phyloP scores from a whole-genome alignment of 2,888 invertebrate genomes.

The Sphinx pinastri region DNA sequence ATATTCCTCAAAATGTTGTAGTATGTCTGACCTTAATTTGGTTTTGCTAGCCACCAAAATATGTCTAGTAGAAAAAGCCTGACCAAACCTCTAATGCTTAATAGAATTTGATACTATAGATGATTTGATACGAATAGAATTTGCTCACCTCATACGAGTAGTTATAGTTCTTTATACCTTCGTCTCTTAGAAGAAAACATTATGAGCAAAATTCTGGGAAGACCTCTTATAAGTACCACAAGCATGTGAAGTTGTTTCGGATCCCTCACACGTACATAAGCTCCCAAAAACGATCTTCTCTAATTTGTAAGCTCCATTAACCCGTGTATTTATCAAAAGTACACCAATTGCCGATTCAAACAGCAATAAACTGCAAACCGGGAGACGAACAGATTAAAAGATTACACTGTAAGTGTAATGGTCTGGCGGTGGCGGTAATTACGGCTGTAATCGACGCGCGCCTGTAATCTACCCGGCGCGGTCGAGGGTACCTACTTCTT shows the following conservation, averaged over 20 bases:
- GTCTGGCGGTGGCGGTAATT: conserved; percentile 39
- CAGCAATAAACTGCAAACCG: conserved; percentile 36
- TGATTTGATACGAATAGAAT: no score
- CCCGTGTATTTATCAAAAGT: conserved; percentile 9
- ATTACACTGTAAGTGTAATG: conserved; percentile 46
- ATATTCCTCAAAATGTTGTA: no score
- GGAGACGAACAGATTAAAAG: conserved; percentile 48
- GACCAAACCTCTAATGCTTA: no score
- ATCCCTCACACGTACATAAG: background rate
- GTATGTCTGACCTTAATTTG: no score
- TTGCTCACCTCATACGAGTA: no score
- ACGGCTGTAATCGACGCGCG: conserved; percentile 27
- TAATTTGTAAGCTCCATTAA: conserved; percentile 15
- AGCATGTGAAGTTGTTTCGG: background rate
- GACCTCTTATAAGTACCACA: no score
- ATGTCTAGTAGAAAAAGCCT: no score
- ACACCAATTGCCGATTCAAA: conserved; percentile 10
- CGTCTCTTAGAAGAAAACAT: no score
- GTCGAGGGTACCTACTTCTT: background rate
- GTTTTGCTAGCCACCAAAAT: no score
- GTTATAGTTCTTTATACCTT: no score
- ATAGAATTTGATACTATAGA: no score
- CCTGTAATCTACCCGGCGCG: conserved; percentile 1
- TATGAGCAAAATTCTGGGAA: no score
- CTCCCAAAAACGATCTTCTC: background rate